phyloP scores from a whole-genome alignment of 2,888 invertebrate species.

The Thyatira batis region DNA sequence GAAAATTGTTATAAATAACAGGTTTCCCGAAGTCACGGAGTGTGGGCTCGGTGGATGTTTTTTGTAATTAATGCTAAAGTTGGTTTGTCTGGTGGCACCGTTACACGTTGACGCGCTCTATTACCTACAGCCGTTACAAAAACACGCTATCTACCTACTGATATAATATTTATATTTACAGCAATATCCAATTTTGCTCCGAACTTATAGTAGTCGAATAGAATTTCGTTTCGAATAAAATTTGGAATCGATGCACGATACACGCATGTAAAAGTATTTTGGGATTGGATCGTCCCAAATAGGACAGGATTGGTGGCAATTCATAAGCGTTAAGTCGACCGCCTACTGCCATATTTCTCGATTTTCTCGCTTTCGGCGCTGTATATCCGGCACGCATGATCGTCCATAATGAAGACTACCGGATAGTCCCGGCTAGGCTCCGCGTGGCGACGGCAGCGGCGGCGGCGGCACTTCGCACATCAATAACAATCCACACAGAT shows the following conservation, averaged over 20 bases:
- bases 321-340: conserved; percentile 55
- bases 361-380: conserved; percentile 56
- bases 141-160: not conserved
- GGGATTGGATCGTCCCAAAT: conserved; percentile 34
- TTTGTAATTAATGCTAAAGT: conserved; percentile 13
- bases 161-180: not conserved
- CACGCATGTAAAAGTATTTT: conserved; percentile 38
- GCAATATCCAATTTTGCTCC: too few species aligned
- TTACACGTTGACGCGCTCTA: conserved; percentile 8
- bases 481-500: conserved; percentile 71
- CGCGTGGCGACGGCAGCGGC: conserved; percentile 21
- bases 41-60: conserved; percentile 12
- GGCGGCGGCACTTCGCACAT: conserved; percentile 46
- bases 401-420: conserved; percentile 69
- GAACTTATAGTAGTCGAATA: not conserved
- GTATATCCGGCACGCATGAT: conserved; percentile 65
- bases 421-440: conserved; percentile 40
- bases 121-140: not conserved
- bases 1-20: conserved; percentile 27
- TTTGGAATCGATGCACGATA: conserved; percentile 29
- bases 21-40: conserved; percentile 19
- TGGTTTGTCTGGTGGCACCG: conserved; percentile 17
- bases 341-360: conserved; percentile 54
- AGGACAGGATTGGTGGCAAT: conserved; percentile 50
- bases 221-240: not conserved